Conservation (phyloP, 1,140 invertebrate genomes). For the Condylostylus longicornis region DNA sequence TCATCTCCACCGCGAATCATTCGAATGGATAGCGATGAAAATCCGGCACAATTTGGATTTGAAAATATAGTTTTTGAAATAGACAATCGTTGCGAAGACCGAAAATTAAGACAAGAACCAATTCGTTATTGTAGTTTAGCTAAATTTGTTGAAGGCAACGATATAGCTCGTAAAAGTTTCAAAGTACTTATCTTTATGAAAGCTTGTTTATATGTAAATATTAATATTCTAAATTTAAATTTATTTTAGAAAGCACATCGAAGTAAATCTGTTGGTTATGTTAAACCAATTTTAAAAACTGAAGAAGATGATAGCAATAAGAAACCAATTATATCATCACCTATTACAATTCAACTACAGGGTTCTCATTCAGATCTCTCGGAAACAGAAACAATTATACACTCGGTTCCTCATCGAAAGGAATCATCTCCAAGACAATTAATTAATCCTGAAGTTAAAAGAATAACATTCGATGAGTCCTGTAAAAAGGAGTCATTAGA, state of each 20-base stretch:
- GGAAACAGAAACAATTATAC: slow-evolving; percentile 9
- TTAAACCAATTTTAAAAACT: too few species aligned
- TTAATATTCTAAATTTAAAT: neutral
- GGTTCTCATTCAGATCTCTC: slow-evolving; percentile 29
- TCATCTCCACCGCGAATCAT: slow-evolving; percentile 22
- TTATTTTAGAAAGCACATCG: slow-evolving; percentile 7
- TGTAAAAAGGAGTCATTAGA: slow-evolving; percentile 34
- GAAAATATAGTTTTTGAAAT: slow-evolving; percentile 49
- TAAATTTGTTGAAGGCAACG: slow-evolving; percentile 62
- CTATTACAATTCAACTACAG: slow-evolving; percentile 19
- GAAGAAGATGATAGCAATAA: neutral
- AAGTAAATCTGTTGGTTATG: too few species aligned
- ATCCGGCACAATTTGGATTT: slow-evolving; percentile 45
- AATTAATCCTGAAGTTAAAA: slow-evolving; percentile 23
- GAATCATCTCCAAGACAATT: slow-evolving; percentile 24
- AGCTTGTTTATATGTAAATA: neutral
- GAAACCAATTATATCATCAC: slow-evolving; percentile 10
- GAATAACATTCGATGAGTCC: slow-evolving; percentile 33
- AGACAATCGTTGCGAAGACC: slow-evolving; percentile 37
- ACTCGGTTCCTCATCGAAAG: too few species aligned
- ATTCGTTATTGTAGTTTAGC: slow-evolving; percentile 56
- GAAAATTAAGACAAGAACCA: slow-evolving; percentile 36
- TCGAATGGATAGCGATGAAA: slow-evolving; percentile 32
- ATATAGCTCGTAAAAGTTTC: slow-evolving; percentile 60
- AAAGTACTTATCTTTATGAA: slow-evolving; percentile 30